Base-by-base conservation (phyloP, 2,113 vertebrate genomes). In the Gnathonemus echidnorhynchus region DNA sequence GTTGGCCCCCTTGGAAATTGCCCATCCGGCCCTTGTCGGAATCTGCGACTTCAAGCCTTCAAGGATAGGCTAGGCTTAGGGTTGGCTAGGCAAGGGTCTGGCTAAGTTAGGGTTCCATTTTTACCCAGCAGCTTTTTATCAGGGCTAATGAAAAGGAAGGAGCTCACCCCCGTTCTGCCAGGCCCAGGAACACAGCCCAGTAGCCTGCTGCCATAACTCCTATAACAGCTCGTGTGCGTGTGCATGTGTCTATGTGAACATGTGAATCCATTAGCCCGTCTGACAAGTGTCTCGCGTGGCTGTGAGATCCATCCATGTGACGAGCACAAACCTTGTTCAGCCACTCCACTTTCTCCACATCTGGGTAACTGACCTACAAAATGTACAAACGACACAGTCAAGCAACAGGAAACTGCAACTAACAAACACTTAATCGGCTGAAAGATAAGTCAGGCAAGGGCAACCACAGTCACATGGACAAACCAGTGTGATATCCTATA, bases 281-380 rank as follows among this genome's bases (percentile, higher is more conserved):
- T 13, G n/a, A 70, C 27, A 31, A 70, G 62, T 13, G 27, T 31
- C 62, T 31, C 27, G 3, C n/a, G 27, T 13, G 62, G n/a, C 62
- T 70, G 62, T 70, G 62, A 4, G 10, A 13, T 13, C n/a, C 10
- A 11, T 31, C 62, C n/a, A 0, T 42, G 74, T 85, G 19, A 42
- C 0, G 42, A 21, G 80, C 3, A 13, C 21, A 0, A 94, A 98
- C 98, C 97, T 99, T 98, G 92, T 99, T 99, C 35, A 99, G 95
- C 98, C 98, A 99, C 89, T 99, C 98, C 0, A 96, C 98, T 93
- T 97, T 97, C 91, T 98, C 98, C 90, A 98, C 97, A 31, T 99
- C 97, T 24, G 97, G 97, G 91, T 98, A 98, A 91, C 95, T 98
- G 83, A 99, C 97, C 98, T 99, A 39, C 90, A 62, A 91, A 10